A percentile compares a stretch with the other conserved stretches of the same genome.
These are phyloP conservation scores for Microplitis manilae DNA, from an alignment of 2,888 invertebrate genomes.

Conservation along the genomic window DNA sequence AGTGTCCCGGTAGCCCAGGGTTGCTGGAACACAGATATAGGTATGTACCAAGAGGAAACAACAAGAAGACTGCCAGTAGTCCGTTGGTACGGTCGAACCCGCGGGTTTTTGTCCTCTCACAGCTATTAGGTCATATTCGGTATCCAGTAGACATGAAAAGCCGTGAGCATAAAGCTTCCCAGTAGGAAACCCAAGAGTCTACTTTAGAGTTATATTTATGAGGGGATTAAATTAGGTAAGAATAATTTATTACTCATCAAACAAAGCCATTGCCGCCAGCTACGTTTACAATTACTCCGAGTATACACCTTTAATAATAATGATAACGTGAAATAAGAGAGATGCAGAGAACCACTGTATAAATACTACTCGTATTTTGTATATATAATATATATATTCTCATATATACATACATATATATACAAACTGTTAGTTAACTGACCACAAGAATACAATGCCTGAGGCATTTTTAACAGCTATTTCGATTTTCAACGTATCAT, in stretches of 20 bases:
- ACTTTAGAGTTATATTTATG: conserved; percentile 49
- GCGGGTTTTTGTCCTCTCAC: conserved; percentile 20
- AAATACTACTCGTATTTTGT: too few species aligned
- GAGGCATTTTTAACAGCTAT: neutral
- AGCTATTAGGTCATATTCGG: conserved; percentile 40
- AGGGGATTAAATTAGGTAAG: conserved; percentile 53
- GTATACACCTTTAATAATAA: too few species aligned
- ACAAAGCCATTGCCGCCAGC: conserved; percentile 22
- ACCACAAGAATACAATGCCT: neutral
- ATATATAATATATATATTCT: neutral
- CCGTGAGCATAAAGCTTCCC: conserved; percentile 7
- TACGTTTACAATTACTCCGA: too few species aligned
- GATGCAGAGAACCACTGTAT: too few species aligned
- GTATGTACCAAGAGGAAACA: conserved; percentile 1
- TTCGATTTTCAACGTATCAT: neutral
- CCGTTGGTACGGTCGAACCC: conserved; percentile 14
- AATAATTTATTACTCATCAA: conserved; percentile 55
- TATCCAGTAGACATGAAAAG: conserved; percentile 31
- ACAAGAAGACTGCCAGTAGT: conserved; percentile 36
- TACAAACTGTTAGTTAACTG: neutral
- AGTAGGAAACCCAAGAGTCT: neutral
- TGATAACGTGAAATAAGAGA: too few species aligned
- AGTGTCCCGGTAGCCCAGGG: conserved; percentile 27
- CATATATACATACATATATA: neutral
- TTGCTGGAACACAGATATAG: conserved; percentile 32